Evolutionary conservation across 2,888 invertebrate genomes (phyloP).

Genomic region (Vesta saturnalis): DNA sequence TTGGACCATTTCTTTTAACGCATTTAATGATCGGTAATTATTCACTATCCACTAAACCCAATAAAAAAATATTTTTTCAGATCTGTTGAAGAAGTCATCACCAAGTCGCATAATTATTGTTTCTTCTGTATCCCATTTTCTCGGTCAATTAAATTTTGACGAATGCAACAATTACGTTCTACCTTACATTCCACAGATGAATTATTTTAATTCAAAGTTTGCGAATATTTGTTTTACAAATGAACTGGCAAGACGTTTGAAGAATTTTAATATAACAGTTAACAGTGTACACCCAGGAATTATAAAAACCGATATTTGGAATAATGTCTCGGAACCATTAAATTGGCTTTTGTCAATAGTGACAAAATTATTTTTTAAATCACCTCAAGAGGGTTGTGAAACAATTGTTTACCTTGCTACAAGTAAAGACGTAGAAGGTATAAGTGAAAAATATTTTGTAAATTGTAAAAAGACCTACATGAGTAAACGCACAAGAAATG

Average conservation of each 20-base stretch:
- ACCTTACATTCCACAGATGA: slow-evolving; percentile 69
- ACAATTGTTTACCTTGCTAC: slow-evolving; percentile 81
- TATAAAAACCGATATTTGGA: slow-evolving; percentile 64
- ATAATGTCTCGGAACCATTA: slow-evolving; percentile 78
- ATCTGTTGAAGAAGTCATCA: slow-evolving; percentile 55
- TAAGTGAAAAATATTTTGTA: slow-evolving; percentile 81
- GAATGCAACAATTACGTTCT: slow-evolving; percentile 77
- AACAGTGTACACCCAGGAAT: slow-evolving; percentile 60
- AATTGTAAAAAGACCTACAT: slow-evolving; percentile 78
- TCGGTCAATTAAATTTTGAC: slow-evolving; percentile 76
- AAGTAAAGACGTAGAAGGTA: slow-evolving; percentile 75
- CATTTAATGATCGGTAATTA: slow-evolving; percentile 79
- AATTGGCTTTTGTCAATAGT: slow-evolving; percentile 74
- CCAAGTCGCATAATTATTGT: slow-evolving; percentile 50
- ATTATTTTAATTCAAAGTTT: slow-evolving; percentile 87
- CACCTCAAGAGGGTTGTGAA: slow-evolving; percentile 80
- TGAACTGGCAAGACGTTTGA: slow-evolving; percentile 55
- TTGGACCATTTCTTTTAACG: slow-evolving; percentile 92
- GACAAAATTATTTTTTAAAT: slow-evolving; percentile 74
- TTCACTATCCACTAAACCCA: neutral
- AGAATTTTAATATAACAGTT: slow-evolving; percentile 53
- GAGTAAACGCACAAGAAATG: slow-evolving; percentile 70
- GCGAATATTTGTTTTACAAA: slow-evolving; percentile 56
- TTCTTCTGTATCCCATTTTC: slow-evolving; percentile 69
- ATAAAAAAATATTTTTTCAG: slow-evolving; percentile 42